phyloP scores from a whole-genome alignment of 2,797 vertebrate species.

The Artibeus jamaicensis region DNA sequence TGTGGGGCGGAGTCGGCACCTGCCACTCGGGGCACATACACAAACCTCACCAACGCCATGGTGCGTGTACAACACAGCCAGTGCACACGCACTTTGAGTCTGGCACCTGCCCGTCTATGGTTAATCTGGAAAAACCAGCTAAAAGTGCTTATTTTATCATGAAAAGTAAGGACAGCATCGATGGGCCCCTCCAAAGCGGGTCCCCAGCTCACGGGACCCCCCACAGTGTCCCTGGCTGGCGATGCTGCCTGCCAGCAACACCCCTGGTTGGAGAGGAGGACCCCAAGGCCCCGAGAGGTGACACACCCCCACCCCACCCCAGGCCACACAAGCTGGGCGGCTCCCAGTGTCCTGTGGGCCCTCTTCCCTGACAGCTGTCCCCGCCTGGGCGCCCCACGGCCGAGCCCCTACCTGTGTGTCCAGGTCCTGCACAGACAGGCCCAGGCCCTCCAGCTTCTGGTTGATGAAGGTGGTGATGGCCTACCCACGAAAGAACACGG shows the following conservation, averaged over 20 bases:
- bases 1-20: fast-evolving
- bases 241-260: not conserved
- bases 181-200: not conserved
- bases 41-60: fast-evolving
- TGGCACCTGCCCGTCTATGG: fast-evolving
- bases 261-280: fast-evolving
- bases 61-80: fast-evolving
- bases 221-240: fast-evolving
- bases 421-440: slow-evolving; percentile 88
- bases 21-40: fast-evolving
- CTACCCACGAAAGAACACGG: slow-evolving; percentile 76
- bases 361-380: not conserved
- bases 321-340: fast-evolving
- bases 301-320: fast-evolving
- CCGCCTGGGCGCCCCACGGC: not conserved
- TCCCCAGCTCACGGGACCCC: fast-evolving
- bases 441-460: slow-evolving; percentile 87
- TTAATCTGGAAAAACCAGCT: not conserved
- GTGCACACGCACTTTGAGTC: fast-evolving
- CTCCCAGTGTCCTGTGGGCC: fast-evolving
- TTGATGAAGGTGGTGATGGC: slow-evolving; percentile 92
- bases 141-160: not conserved
- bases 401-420: slow-evolving; percentile 88
- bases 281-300: not conserved
- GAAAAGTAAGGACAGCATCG: not conserved